These are phyloP conservation scores for Frankliniella intonsa DNA, from an alignment of 2,888 invertebrate genomes.

Conservation along the genomic window DNA sequence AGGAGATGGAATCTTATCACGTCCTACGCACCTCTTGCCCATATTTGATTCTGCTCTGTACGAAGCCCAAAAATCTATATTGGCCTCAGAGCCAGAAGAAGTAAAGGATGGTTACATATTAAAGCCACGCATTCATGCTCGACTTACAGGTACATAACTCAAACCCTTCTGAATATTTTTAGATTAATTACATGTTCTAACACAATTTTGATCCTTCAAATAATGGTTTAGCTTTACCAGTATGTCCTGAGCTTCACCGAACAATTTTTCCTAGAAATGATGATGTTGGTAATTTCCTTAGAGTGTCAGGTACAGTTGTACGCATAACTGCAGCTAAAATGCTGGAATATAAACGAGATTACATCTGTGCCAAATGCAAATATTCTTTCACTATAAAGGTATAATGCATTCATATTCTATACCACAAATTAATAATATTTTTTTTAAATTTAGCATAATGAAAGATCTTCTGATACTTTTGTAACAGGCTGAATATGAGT, in stretches of 20 bases:
- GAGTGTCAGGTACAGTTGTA: conserved; percentile 74
- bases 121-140: conserved; percentile 63
- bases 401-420: conserved; percentile 35
- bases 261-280: conserved; percentile 63
- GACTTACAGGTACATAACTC: conserved; percentile 48
- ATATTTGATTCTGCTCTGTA: conserved; percentile 60
- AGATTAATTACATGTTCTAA: not conserved
- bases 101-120: conserved; percentile 47
- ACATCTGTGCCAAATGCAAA: conserved; percentile 73
- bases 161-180: not conserved
- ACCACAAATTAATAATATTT: not conserved
- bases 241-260: conserved; percentile 63
- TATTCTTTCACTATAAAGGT: conserved; percentile 60
- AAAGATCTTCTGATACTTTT: conserved; percentile 29
- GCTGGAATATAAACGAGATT: conserved; percentile 68
- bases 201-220: conserved; percentile 1
- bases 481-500: conserved; percentile 58
- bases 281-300: conserved; percentile 67
- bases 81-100: conserved; percentile 47
- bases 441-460: not conserved
- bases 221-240: conserved; percentile 57
- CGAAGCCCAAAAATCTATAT: conserved; percentile 56
- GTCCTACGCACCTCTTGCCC: conserved; percentile 58
- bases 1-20: conserved; percentile 62
- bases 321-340: conserved; percentile 69